Base-by-base conservation (phyloP, 2,888 invertebrate species). In the Drosophila bunnanda region DNA sequence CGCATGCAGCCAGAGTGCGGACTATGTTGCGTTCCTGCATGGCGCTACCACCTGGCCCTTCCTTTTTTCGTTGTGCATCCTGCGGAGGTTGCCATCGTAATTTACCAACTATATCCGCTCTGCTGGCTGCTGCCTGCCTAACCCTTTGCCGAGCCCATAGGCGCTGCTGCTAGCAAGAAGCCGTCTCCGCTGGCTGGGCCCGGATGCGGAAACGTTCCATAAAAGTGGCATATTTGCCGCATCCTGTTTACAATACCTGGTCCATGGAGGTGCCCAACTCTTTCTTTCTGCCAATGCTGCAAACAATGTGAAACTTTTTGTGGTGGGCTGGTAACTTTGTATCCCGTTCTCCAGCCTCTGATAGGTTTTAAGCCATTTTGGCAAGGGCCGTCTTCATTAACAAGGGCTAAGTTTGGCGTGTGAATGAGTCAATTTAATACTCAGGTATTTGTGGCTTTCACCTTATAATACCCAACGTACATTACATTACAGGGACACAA, bases 211-310 rank as follows among this genome's bases (percentile, higher is more conserved):
- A 80, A 81, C 75, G 64, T 78, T 77, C 81, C 84, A 86, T 83
- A 83, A 83, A 83, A 88, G 79, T 88, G 83, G 78, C 87, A 88
- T 83, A 89, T 88, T 83, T 87, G 89, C 89, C 81, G 85, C 87
- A 87, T 83, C 83, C 89, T 88, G 89, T 83, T 88, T 84, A 86
- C 87, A 83, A 80, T 74, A 86, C 75, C 88, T 88, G 88, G 62
- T 79, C 79, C 82, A 62, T 48, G 59, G 52, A 56, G 36, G 54
- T 15, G 46, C 43, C 38, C 65, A 52, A 55, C 48, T 44, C 54
- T 30, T 55, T 58, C 38, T 44, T 44, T 9, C 15, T 15, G 15
- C 15, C 44, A 15, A 61, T 38, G 36, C 65, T 36, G 70, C 60
- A 77, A 77, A 75, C 68, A 67, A 67, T 57, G 61, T 61, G 55